Evolutionary conservation across 1,140 invertebrate genomes (phyloP).

Genomic region (Rhopalosiphum padi): DNA sequence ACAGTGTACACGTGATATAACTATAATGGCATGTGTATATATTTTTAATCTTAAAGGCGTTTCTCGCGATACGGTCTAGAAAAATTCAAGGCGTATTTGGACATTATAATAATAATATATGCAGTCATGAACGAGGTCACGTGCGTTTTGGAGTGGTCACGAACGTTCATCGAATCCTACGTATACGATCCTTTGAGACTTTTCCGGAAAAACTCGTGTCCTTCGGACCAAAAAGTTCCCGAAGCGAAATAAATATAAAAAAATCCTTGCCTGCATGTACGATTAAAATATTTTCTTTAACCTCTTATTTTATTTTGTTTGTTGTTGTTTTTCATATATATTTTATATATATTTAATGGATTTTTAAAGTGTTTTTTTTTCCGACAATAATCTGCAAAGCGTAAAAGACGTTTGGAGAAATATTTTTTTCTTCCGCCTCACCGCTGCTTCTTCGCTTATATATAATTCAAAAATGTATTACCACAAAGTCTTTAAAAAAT

Average conservation of each 20-base stretch:
- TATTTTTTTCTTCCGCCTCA: background rate
- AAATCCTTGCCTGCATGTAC: background rate
- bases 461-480: slow-evolving; percentile 18
- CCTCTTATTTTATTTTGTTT: slow-evolving; percentile 23
- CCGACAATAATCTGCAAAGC: slow-evolving; percentile 30
- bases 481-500: background rate
- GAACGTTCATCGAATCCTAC: slow-evolving; percentile 41
- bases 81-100: background rate
- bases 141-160: slow-evolving; percentile 52
- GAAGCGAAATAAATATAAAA: slow-evolving; percentile 29
- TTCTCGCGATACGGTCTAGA: background rate
- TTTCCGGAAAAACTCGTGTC: background rate
- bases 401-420: slow-evolving; percentile 16
- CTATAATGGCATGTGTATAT: background rate
- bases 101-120: slow-evolving; percentile 52
- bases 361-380: slow-evolving; percentile 38
- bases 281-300: slow-evolving; percentile 7
- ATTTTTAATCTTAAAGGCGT: slow-evolving; percentile 15
- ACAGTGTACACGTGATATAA: background rate
- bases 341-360: background rate
- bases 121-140: slow-evolving; percentile 45
- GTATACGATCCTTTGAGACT: slow-evolving; percentile 30
- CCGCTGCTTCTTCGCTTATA: background rate
- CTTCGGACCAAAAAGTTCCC: slow-evolving; percentile 27
- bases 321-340: slow-evolving; percentile 15